A percentile compares a stretch with the other conserved stretches of the same genome.
Evolutionary conservation across 2,888 invertebrate genomes (phyloP).

Genomic region (Melanostoma mellinum): DNA sequence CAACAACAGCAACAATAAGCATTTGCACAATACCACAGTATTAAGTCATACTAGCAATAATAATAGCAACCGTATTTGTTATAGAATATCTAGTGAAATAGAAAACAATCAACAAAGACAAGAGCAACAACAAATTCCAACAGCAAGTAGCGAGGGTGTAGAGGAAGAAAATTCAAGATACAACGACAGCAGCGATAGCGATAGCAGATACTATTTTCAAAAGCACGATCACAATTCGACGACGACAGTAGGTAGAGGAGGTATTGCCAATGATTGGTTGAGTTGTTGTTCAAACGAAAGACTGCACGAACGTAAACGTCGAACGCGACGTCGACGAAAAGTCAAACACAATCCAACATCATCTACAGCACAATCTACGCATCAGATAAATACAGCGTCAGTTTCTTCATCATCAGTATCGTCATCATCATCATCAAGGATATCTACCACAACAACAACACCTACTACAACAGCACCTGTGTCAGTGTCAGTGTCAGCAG

Average conservation of each 20-base stretch:
- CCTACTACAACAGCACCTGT: constrained; percentile 57
- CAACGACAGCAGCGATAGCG: constrained; percentile 54
- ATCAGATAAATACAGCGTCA: constrained; percentile 22
- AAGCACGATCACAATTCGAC: constrained; percentile 3
- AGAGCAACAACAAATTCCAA: constrained; percentile 70
- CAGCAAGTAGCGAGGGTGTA: constrained; percentile 69
- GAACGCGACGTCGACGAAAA: constrained; percentile 79
- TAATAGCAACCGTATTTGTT: constrained; percentile 57
- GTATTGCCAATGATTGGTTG: constrained; percentile 26
- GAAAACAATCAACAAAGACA: constrained; percentile 74
- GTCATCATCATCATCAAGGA: constrained; percentile 44
- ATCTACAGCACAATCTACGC: constrained; percentile 24
- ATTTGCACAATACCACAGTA: constrained; percentile 67
- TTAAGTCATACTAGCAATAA: constrained; percentile 65
- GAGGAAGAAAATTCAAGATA: constrained; percentile 47
- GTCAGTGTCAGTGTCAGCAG: constrained; percentile 51
- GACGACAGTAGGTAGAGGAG: neutral
- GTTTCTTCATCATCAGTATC: constrained; percentile 65
- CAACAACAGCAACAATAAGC: constrained; percentile 63
- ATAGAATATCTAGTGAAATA: constrained; percentile 57
- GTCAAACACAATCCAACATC: constrained; percentile 50
- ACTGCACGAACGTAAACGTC: constrained; percentile 79
- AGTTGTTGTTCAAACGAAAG: constrained; percentile 76
- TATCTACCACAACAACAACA: constrained; percentile 61
- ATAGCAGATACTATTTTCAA: constrained; percentile 51